Evolutionary conservation across 1,140 invertebrate genomes (phyloP), one percentile per base, ranked within the genome.

Genomic region (Phymastichus coffea): DNA sequence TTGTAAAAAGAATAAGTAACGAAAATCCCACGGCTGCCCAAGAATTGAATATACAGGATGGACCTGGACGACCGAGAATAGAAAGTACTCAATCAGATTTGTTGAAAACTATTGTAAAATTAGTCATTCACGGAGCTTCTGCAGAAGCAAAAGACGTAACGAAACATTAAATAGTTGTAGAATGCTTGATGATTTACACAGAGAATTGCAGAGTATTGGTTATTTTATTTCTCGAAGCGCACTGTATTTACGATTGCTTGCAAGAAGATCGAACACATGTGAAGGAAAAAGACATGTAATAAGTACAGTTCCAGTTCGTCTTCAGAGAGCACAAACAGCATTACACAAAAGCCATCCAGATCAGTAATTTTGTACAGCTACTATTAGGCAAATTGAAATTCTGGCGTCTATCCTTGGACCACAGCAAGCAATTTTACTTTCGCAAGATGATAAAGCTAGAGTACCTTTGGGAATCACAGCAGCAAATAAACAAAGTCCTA

Each of bases 401-500:
- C 12, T 53, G 33, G 15, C 25, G 12, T 60, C 57, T 10, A 22
- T 53, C 37, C 17, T 60, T 12, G 30, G 74, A 9, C 59, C 64
- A n/a, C 43, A 68, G 19, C 43, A 67, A 44, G 66, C 72, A 1
- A 59, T 60, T 30, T 70, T 68, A 41, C 14, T 74, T 3, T 64
- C 52, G 17, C 73, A 76, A 63, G 73, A 79, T 66, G 76, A 79
- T 48, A 78, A 79, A 70, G 75, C 25, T 38, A 76, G 19, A 67
- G 72, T 48, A 76, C 73, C n/a, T n/a, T n/a, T n/a, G n/a, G n/a
- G n/a, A n/a, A n/a, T n/a, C n/a, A n/a, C n/a, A n/a, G n/a, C n/a
- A 48, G 75, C 70, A 41, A 76, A 74, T 33, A 74, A 72, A 52
- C 74, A 78, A 63, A 63, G 66, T 23, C 54, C 47, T 19, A 22